Base-by-base conservation (phyloP, 2,888 invertebrate species). In the Endotricha flammealis region DNA sequence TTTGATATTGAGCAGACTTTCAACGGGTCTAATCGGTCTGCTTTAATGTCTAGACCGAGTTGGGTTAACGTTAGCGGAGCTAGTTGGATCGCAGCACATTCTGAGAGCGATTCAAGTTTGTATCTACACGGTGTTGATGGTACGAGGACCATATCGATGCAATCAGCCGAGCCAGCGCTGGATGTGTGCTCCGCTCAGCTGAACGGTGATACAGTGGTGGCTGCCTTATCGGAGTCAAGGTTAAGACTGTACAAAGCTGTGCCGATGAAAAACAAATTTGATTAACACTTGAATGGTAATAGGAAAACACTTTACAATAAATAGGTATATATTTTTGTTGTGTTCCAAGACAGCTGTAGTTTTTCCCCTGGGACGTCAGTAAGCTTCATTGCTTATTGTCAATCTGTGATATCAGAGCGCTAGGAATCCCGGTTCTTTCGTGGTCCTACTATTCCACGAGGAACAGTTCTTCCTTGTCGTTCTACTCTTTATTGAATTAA, bases 21-120 rank as follows among this genome's bases (percentile, higher is more conserved):
- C 44, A 79, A 88, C 25, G 94, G 93, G 0, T 93, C 95, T 0
- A 77, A 85, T 1, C 83, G 89, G 16, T 91, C 92, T 11, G 90
- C 91, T 1, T 60, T 92, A 0, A 88, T 95, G 70, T 90, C 93
- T 0, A 80, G 91, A 30, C 89, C 92, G 0, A 87, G 91, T 0
- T 90, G 90, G 63, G 88, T 92, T 4, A 70, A 89, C 14, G 76
- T 87, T 0, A 62, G 89, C 0, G 89, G 90, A 0, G 78, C 88
- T 2, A 88, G 91, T 6, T 87, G 93, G 60, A 88, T 94, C 0
- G 92, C 93, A 0, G 93, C 93, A 0, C 91, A 94, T 54, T 91
- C 94, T 40, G 95, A 95, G 68, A 90, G 91, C 33, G 90, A 88
- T n/a, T 89, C 89, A 3, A 74, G 88, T 7, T 68, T 94, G 13